phyloP scores from a whole-genome alignment of 2,888 invertebrate genomes.

The Priocnemis perturbator region DNA sequence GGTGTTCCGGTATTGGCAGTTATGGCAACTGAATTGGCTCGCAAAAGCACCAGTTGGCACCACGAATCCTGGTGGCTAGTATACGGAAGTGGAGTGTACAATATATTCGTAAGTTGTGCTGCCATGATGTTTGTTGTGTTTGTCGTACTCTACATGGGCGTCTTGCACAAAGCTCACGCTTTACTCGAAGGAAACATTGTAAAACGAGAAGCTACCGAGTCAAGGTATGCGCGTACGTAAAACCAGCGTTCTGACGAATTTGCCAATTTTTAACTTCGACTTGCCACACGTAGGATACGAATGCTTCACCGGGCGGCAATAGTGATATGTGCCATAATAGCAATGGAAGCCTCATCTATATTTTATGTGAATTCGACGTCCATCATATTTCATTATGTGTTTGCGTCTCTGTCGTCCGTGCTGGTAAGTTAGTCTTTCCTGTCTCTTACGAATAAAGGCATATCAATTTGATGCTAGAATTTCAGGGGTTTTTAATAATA shows the following conservation, averaged over 20 bases:
- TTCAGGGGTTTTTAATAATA: conserved; percentile 66
- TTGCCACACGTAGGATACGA: conserved; percentile 77
- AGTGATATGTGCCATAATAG: conserved; percentile 79
- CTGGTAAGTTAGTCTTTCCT: conserved; percentile 77
- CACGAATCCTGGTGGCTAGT: conserved; percentile 82
- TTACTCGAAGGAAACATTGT: conserved; percentile 67
- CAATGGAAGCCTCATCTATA: conserved; percentile 80
- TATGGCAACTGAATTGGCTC: conserved; percentile 82
- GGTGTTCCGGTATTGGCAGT: conserved; percentile 83
- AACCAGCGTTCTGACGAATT: no score
- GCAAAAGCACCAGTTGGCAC: conserved; percentile 79
- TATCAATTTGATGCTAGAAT: no score
- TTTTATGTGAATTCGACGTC: conserved; percentile 80
- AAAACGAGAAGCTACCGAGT: conserved; percentile 69
- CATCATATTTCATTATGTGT: conserved; percentile 79
- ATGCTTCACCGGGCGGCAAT: conserved; percentile 80
- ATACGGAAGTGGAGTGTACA: conserved; percentile 78
- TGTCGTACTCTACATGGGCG: conserved; percentile 82
- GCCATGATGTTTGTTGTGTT: conserved; percentile 83
- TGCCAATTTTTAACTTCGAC: not conserved
- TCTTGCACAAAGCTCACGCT: conserved; percentile 75
- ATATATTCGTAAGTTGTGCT: conserved; percentile 83
- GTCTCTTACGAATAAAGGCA: not conserved
- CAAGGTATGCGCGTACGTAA: conserved; percentile 59
- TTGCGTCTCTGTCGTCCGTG: conserved; percentile 78